Conservation (phyloP, 2,113 vertebrate genomes). For the Calidris pygmaea region DNA sequence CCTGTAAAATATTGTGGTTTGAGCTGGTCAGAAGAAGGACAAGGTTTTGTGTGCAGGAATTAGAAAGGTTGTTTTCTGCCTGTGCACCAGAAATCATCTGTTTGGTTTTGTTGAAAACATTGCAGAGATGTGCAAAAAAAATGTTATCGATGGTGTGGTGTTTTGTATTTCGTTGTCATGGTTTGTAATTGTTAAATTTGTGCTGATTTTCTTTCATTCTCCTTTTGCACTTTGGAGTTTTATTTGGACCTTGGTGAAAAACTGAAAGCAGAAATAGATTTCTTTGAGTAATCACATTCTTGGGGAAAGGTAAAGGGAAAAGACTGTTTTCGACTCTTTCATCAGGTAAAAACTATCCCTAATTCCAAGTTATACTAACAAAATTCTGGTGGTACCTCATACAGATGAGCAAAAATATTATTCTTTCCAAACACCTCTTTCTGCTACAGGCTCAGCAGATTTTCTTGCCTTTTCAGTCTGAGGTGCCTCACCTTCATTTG, state of each 20-base stretch:
- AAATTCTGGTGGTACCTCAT: accelerated
- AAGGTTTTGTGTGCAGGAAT: background rate
- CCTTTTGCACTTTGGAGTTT: background rate
- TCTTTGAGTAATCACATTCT: background rate
- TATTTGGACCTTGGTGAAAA: background rate
- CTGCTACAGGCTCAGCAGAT: background rate
- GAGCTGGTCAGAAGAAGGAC: background rate
- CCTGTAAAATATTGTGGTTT: background rate
- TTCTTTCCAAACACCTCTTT: background rate
- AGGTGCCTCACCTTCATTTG: background rate
- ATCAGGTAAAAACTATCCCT: background rate
- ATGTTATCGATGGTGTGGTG: accelerated
- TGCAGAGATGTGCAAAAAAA: background rate
- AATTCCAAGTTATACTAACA: background rate
- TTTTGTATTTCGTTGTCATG: background rate
- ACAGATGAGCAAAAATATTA: background rate
- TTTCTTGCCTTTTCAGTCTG: background rate
- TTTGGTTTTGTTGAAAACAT: background rate
- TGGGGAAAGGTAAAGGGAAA: background rate
- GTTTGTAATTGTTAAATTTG: background rate
- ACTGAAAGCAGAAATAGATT: background rate
- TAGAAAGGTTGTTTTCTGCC: background rate
- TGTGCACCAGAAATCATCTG: background rate
- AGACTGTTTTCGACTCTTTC: background rate
- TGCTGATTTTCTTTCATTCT: background rate